Base-by-base conservation (phyloP, 1,140 invertebrate species). In the Ceratitis capitata region DNA sequence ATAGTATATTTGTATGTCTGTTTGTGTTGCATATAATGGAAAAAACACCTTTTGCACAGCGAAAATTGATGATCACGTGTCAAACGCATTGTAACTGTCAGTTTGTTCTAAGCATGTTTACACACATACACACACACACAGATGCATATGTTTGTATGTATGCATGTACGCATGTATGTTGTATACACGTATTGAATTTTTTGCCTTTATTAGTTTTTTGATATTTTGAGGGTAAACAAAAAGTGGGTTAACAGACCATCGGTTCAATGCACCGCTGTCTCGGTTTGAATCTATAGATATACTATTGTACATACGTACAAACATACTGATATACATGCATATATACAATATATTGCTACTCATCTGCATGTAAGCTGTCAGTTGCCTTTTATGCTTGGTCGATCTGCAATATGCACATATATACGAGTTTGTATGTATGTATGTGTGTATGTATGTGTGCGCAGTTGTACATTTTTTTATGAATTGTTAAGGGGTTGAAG, bases 81-180 rank as follows among this genome's bases (percentile, higher is more conserved):
- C 58, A 64, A 64, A 64, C 32, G 58, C 29, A 64, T 29, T 64
- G 29, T 64, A 56, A 64, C 58, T 64, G 58, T 64, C 58, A 64
- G 29, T 64, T 14, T 19, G n/a, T 23, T 19, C 49, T n/a, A 19
- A 1, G 16, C n/a, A 19, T 53, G 4, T 7, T n/a, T n/a, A n/a
- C n/a, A n/a, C n/a, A n/a, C n/a, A n/a, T n/a, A n/a, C n/a, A n/a
- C n/a, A n/a, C n/a, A n/a, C n/a, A n/a, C n/a, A n/a, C n/a, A n/a
- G n/a, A 56, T 56, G 19, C 51, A 51, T 16, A 51, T 5, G 16
- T n/a, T 19, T 56, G 49, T n/a, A 0, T 23, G 51, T 16, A 14
- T 19, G 51, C 16, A 5, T 53, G 51, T 64, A 23, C 58, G 58
- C 58, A 14, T 64, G 23, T 26, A 3, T 58, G n/a, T n/a, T 19